phyloP scores from a whole-genome alignment of 2,888 invertebrate species.

The Agrypnus murinus region DNA sequence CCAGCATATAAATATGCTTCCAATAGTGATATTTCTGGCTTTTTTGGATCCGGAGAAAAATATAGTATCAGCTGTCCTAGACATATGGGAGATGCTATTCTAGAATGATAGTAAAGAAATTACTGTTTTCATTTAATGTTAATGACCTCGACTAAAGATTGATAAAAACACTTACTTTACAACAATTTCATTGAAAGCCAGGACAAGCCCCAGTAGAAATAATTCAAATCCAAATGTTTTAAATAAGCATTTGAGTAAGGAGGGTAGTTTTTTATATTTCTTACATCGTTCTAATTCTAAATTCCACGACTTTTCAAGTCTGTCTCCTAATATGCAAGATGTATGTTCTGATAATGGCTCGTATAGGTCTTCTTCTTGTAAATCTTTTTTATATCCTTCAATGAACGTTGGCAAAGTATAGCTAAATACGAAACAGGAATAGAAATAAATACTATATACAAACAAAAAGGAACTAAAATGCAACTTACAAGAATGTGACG shows the following conservation, averaged over 20 bases:
- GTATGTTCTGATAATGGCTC: constrained; percentile 15
- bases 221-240: constrained; percentile 14
- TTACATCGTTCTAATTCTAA: constrained; percentile 6
- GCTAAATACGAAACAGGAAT: no score
- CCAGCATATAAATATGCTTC: constrained; percentile 3
- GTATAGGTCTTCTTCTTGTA: constrained; percentile 19
- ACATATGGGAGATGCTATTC: constrained; percentile 58
- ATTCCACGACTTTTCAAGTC: constrained; percentile 24
- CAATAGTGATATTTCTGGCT: background rate
- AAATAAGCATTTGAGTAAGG: constrained; percentile 13
- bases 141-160: background rate
- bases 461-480: no score
- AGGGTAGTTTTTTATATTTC: constrained; percentile 7
- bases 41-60: constrained; percentile 69
- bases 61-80: constrained; percentile 73
- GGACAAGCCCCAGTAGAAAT: constrained; percentile 4
- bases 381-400: constrained; percentile 21
- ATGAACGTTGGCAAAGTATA: constrained; percentile 18
- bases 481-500: no score
- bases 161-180: constrained; percentile 9
- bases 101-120: constrained; percentile 44
- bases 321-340: constrained; percentile 6
- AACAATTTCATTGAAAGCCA: constrained; percentile 16
- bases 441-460: no score
- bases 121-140: no score